phyloP scores from a whole-genome alignment of 1,140 invertebrate genomes.

The Melipona quadrifasciata region DNA sequence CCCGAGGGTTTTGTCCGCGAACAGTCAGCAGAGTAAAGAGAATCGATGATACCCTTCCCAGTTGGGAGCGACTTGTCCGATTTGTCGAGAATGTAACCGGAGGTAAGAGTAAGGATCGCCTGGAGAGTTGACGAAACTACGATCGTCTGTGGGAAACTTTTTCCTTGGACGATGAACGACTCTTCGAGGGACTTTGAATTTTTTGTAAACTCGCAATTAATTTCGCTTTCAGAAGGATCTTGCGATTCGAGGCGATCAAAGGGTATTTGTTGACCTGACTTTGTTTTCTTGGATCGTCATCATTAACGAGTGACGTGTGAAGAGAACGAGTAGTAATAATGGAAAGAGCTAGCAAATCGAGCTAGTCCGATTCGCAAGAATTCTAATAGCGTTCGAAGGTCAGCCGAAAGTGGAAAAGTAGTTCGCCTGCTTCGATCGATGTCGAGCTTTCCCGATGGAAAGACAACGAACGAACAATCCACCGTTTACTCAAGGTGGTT shows the following conservation, averaged over 20 bases:
- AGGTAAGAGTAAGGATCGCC: neutral
- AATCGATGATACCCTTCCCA: neutral
- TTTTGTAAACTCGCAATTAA: neutral
- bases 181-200: no score
- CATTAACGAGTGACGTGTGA: neutral
- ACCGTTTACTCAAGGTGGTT: neutral
- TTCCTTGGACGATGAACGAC: neutral
- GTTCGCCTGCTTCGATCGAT: conserved; percentile 58
- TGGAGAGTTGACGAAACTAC: neutral
- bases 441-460: conserved; percentile 40
- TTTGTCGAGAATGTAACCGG: neutral
- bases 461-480: neutral
- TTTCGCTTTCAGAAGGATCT: neutral
- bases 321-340: conserved; percentile 29
- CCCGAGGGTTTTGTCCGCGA: neutral
- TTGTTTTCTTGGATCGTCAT: no score
- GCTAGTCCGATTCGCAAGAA: conserved; percentile 55
- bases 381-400: conserved; percentile 63
- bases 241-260: neutral
- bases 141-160: neutral
- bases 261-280: no score
- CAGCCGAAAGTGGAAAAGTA: conserved; percentile 61
- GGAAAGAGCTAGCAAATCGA: conserved; percentile 49
- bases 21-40: neutral
- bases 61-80: neutral